These are phyloP conservation scores for Seriola aureovittata DNA, from an alignment of 2,113 vertebrate genomes.

Conservation along the genomic window DNA sequence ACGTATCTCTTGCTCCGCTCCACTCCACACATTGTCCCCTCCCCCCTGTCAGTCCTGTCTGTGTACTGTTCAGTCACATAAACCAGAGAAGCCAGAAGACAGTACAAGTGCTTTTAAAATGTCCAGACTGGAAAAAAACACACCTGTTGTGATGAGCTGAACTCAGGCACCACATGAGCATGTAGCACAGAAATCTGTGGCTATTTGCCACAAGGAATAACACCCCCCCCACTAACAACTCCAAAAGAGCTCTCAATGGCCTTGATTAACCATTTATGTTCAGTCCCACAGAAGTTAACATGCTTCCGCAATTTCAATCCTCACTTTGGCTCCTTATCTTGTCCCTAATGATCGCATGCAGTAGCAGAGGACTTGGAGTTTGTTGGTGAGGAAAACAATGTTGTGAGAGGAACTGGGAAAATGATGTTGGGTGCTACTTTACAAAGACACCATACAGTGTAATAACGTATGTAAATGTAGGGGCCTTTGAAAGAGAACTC, in stretches of 20 bases:
- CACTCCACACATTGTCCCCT: background rate
- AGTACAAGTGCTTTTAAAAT: constrained; percentile 32
- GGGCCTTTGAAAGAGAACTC: background rate
- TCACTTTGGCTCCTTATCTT: constrained; percentile 46
- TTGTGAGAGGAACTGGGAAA: background rate
- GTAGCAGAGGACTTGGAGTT: constrained; percentile 4
- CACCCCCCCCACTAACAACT: constrained; percentile 28
- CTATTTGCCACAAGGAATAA: constrained; percentile 33
- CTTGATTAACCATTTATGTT: constrained; percentile 70
- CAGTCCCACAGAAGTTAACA: constrained; percentile 49
- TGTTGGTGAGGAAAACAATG: constrained; percentile 31
- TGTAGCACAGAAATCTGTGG: constrained; percentile 27
- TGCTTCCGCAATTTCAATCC: constrained; percentile 49
- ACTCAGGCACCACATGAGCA: constrained; percentile 19
- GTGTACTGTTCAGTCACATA: constrained; percentile 14
- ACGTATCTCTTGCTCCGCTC: constrained; percentile 1
- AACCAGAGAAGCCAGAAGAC: constrained; percentile 17
- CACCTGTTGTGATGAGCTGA: constrained; percentile 54
- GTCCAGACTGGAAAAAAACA: constrained; percentile 35
- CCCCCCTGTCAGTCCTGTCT: constrained; percentile 10
- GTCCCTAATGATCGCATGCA: constrained; percentile 47
- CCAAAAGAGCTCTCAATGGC: constrained; percentile 51
- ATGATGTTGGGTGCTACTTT: background rate
- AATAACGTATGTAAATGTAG: background rate
- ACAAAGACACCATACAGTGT: background rate